Evolutionary conservation across 2,888 invertebrate species (phyloP).

Genomic region (Drosophila conformis): DNA sequence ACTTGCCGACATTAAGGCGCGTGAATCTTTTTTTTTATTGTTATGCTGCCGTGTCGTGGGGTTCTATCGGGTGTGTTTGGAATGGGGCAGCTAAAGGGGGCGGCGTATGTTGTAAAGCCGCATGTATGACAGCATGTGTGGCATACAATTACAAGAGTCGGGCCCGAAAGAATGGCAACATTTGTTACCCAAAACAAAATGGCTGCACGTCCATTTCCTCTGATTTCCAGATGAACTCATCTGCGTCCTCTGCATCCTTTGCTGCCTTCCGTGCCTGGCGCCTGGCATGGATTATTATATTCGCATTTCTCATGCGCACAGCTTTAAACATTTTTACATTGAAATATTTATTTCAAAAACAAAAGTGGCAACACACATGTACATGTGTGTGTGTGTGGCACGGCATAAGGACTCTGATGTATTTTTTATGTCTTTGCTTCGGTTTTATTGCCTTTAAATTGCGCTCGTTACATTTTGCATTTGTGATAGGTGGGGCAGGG

Average conservation of each 20-base stretch:
- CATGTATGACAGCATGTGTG: conserved; percentile 70
- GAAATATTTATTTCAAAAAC: conserved; percentile 59
- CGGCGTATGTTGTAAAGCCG: conserved; percentile 42
- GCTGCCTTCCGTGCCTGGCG: conserved; percentile 28
- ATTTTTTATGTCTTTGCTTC: conserved; percentile 70
- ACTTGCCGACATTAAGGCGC: conserved; percentile 78
- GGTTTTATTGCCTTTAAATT: conserved; percentile 75
- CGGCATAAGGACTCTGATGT: conserved; percentile 63
- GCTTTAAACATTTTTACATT: conserved; percentile 58
- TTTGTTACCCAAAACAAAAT: conserved; percentile 73
- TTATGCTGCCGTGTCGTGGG: conserved; percentile 63
- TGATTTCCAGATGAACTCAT: conserved; percentile 68
- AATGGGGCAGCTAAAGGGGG: background rate
- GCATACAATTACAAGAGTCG: conserved; percentile 69
- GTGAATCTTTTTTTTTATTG: conserved; percentile 76
- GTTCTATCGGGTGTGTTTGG: conserved; percentile 8
- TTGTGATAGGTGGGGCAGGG: background rate
- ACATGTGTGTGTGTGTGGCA: background rate
- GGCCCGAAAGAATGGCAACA: conserved; percentile 50
- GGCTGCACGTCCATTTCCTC: conserved; percentile 66
- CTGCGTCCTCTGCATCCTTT: conserved; percentile 18
- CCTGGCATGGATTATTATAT: conserved; percentile 72
- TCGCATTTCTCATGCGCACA: conserved; percentile 70
- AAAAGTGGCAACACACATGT: conserved; percentile 17
- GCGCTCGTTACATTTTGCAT: conserved; percentile 64